Evolutionary conservation across 2,113 vertebrate genomes (phyloP).

Genomic region (Rhinoderma darwinii): DNA sequence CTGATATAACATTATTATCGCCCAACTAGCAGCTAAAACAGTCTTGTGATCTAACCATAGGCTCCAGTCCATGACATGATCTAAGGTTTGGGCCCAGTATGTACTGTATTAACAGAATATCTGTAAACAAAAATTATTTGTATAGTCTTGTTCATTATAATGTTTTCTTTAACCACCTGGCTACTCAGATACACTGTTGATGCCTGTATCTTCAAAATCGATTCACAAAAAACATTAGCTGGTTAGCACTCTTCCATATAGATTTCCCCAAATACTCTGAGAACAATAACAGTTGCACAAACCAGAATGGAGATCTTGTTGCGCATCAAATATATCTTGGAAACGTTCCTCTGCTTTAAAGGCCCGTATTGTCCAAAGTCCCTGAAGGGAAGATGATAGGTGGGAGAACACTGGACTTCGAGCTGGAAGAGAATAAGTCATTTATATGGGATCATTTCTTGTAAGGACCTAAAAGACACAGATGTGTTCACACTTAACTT

Average conservation of each 20-base stretch:
- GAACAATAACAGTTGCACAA: slow-evolving; percentile 58
- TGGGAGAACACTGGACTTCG: slow-evolving; percentile 96
- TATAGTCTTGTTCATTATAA: background rate
- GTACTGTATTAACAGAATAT: background rate
- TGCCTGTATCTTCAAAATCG: background rate
- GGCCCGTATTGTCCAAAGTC: slow-evolving; percentile 91
- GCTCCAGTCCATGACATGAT: background rate
- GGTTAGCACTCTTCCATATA: background rate
- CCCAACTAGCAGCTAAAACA: background rate
- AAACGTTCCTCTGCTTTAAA: slow-evolving; percentile 86
- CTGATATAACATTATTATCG: background rate
- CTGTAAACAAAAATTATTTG: background rate
- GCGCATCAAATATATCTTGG: slow-evolving; percentile 88
- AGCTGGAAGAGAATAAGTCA: slow-evolving; percentile 73
- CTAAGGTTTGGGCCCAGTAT: background rate
- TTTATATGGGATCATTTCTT: background rate
- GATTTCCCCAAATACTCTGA: background rate
- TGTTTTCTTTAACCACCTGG: background rate
- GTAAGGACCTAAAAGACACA: background rate
- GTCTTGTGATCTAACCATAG: background rate
- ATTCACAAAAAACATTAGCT: background rate
- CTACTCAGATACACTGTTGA: background rate
- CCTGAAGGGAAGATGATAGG: slow-evolving; percentile 90
- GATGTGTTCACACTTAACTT: too few species aligned
- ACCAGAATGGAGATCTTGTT: slow-evolving; percentile 95